Evolutionary conservation across 2,797 vertebrate species (phyloP).

Genomic region (Argya squamiceps): DNA sequence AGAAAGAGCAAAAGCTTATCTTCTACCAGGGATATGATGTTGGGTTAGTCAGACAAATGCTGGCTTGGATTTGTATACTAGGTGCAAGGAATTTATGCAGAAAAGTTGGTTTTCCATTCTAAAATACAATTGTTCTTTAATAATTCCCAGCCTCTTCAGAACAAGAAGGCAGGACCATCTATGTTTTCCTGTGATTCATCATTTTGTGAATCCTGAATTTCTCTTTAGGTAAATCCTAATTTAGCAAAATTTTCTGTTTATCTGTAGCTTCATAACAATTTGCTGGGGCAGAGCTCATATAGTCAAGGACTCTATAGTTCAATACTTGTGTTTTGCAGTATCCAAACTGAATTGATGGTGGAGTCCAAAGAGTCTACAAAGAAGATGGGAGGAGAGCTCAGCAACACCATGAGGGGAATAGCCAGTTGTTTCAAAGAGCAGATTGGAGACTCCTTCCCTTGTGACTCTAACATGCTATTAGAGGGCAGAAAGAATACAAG

Average conservation of each 20-base stretch:
- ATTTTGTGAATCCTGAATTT: neutral
- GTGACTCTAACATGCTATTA: neutral
- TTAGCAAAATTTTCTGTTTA: neutral
- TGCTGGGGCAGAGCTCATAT: neutral
- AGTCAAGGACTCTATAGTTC: neutral
- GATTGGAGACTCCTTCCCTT: neutral
- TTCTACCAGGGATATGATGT: neutral
- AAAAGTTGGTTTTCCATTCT: neutral
- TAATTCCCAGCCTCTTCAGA: neutral
- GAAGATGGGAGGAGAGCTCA: neutral
- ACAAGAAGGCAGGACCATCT: neutral
- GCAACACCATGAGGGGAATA: neutral
- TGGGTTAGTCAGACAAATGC: neutral
- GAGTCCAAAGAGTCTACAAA: neutral
- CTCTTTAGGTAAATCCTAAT: neutral
- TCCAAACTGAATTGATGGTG: neutral
- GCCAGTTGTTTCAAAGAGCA: neutral
- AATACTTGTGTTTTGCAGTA: neutral
- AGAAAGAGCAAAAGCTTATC: neutral
- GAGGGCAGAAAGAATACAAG: neutral
- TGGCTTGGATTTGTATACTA: neutral
- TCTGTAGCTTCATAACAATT: neutral
- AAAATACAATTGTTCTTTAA: neutral
- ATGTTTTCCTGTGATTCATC: neutral
- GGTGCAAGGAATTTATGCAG: neutral